Evolutionary conservation across 2,113 vertebrate genomes (phyloP).

Genomic region (Cercocebus atys): DNA sequence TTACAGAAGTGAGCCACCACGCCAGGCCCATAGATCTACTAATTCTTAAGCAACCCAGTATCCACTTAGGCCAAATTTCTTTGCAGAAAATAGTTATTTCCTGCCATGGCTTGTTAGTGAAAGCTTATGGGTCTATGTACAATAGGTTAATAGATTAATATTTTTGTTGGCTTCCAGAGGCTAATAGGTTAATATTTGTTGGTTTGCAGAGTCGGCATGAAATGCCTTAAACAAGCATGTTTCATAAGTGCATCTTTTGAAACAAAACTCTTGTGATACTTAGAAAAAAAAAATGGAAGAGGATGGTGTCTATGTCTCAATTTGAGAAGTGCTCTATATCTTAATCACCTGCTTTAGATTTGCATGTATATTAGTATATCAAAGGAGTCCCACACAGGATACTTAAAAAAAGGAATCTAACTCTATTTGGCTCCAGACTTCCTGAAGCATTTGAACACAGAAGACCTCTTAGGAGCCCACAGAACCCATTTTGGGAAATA

Average conservation of each 20-base stretch:
- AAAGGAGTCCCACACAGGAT: background rate
- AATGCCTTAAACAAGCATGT: background rate
- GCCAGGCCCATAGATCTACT: background rate
- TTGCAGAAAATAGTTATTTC: background rate
- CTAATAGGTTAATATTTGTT: no score
- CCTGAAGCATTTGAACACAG: background rate
- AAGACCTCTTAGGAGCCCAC: background rate
- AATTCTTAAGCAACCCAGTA: background rate
- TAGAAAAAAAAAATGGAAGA: background rate
- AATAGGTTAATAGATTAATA: background rate
- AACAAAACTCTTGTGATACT: background rate
- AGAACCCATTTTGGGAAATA: background rate
- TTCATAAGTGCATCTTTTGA: background rate
- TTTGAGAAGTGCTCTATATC: background rate
- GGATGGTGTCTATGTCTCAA: background rate
- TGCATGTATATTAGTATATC: background rate
- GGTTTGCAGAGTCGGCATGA: background rate
- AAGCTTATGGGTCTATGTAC: background rate
- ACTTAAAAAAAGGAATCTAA: slow-evolving; percentile 15
- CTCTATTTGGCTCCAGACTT: background rate
- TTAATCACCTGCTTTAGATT: background rate
- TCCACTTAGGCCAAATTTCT: background rate
- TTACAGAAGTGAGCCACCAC: no score
- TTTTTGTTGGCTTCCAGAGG: background rate
- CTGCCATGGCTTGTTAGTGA: background rate